Evolutionary conservation across 2,113 vertebrate genomes (phyloP).

Genomic region (Hippocampus comes): DNA sequence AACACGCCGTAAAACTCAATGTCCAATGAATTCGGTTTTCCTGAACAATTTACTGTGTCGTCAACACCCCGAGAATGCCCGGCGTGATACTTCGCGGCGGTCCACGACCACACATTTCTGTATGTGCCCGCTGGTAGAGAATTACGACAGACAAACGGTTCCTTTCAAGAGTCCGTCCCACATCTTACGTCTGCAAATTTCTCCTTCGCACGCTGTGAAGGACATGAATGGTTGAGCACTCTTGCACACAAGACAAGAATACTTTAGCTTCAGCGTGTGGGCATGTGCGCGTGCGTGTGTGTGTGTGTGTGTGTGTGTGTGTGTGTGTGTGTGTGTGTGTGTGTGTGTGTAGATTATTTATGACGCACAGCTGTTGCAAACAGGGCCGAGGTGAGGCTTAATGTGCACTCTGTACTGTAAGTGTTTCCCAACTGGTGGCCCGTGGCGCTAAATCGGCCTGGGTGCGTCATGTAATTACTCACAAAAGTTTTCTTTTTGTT

Average conservation of each 20-base stretch:
- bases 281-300: neutral
- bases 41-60: neutral
- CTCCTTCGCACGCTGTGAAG: neutral
- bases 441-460: neutral
- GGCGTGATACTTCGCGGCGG: neutral
- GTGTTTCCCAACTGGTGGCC: neutral
- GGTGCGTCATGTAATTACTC: neutral
- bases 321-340: neutral
- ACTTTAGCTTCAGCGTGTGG: neutral
- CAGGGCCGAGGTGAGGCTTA: neutral
- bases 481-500: too few relatives aligned
- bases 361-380: constrained; percentile 40
- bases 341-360: constrained; percentile 10
- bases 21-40: neutral
- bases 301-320: too few relatives aligned
- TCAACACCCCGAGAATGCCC: neutral
- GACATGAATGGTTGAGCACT: neutral
- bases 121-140: neutral
- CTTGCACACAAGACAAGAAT: neutral
- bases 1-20: neutral
- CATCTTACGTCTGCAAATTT: neutral
- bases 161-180: neutral
- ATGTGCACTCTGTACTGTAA: neutral
- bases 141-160: neutral
- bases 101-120: neutral